A percentile compares a stretch with the other conserved stretches of the same genome.
Evolutionary conservation across 2,113 vertebrate species (phyloP).

Genomic region (Tamias sibiricus): DNA sequence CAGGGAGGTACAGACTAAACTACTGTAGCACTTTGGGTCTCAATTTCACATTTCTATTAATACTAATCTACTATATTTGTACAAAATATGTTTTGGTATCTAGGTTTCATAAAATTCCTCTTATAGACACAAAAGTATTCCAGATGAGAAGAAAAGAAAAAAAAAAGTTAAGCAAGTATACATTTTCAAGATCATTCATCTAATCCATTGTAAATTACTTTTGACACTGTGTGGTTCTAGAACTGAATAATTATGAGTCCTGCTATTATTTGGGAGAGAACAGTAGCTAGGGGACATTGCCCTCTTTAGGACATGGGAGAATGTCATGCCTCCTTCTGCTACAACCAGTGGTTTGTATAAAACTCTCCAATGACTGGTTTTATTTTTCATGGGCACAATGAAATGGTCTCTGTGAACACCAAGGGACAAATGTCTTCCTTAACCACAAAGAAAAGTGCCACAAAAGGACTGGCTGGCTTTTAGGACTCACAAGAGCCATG

Average conservation of each 20-base stretch:
- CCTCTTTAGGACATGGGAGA: not conserved
- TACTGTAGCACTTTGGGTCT: not conserved
- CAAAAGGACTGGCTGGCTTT: slow-evolving; percentile 29
- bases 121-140: not conserved
- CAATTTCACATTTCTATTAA: not conserved
- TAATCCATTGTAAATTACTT: not conserved
- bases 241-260: not conserved
- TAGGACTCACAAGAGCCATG: not conserved
- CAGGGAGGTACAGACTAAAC: not conserved
- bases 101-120: not conserved
- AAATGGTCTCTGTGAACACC: not conserved
- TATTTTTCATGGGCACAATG: not conserved
- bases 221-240: not conserved
- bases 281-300: not conserved
- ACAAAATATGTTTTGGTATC: not conserved
- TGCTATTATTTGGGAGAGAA: not conserved
- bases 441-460: not conserved
- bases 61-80: not conserved
- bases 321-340: not conserved
- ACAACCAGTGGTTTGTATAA: not conserved
- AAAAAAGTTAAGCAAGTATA: not conserved
- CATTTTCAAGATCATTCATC: not conserved
- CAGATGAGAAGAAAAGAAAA: not conserved
- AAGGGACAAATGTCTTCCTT: not conserved
- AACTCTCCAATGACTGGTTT: not conserved